phyloP scores from a whole-genome alignment of 2,113 vertebrate species.

The Cynocephalus volans region DNA sequence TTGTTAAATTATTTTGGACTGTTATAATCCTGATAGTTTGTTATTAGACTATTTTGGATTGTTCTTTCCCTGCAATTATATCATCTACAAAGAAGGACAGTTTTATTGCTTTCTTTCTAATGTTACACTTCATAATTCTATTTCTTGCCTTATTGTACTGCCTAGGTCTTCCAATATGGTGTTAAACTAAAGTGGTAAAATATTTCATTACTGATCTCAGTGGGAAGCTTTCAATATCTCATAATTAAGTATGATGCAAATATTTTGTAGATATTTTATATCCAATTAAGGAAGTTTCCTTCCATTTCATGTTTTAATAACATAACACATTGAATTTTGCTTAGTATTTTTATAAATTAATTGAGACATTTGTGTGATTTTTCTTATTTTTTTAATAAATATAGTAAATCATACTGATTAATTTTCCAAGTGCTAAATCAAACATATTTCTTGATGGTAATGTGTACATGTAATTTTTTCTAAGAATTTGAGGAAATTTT shows the following conservation, averaged over 20 bases:
- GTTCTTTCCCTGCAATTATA: neutral
- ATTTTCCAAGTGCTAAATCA: too few relatives aligned
- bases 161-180: neutral
- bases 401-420: too few relatives aligned
- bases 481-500: neutral
- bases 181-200: neutral
- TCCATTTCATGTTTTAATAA: neutral
- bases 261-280: neutral
- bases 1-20: too few relatives aligned
- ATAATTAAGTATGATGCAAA: neutral
- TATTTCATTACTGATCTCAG: neutral
- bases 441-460: neutral
- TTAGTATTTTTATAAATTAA: neutral
- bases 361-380: neutral
- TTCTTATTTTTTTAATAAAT: neutral
- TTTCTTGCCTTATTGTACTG: neutral
- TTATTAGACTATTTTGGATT: neutral
- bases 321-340: neutral
- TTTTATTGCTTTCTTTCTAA: neutral
- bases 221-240: neutral
- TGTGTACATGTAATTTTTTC: neutral
- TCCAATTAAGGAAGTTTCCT: neutral
- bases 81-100: neutral
- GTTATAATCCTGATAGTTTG: neutral
- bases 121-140: neutral